phyloP scores from a whole-genome alignment of 2,113 vertebrate species.

The Ramphastos sulfuratus region DNA sequence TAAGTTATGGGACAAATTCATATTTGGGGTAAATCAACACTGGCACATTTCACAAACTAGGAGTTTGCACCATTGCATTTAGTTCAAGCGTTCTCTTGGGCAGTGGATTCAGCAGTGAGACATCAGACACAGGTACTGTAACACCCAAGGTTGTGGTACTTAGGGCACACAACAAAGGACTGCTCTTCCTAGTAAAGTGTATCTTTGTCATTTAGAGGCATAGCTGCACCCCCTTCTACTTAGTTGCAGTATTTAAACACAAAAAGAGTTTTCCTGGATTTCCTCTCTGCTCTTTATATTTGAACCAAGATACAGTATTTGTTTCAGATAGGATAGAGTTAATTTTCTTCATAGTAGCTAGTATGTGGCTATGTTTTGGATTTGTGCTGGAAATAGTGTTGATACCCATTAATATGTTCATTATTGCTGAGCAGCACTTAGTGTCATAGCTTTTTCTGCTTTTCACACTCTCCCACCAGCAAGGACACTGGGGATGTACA shows the following conservation, averaged over 20 bases:
- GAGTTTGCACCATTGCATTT: background rate
- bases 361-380: background rate
- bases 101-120: background rate
- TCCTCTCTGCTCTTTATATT: background rate
- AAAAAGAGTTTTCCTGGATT: background rate
- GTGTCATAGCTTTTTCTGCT: background rate
- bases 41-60: background rate
- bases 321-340: background rate
- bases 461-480: background rate
- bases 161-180: background rate
- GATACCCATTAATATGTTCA: too few relatives aligned
- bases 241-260: background rate
- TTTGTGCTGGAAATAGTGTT: background rate
- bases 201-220: background rate
- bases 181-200: background rate
- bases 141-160: background rate
- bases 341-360: background rate
- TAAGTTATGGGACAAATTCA: background rate
- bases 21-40: background rate
- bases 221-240: background rate
- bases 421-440: background rate
- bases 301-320: background rate
- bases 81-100: background rate
- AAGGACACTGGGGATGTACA: background rate
- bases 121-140: background rate